Evolutionary conservation across 1,140 invertebrate genomes (phyloP).

Genomic region (Paracyclopina nana): DNA sequence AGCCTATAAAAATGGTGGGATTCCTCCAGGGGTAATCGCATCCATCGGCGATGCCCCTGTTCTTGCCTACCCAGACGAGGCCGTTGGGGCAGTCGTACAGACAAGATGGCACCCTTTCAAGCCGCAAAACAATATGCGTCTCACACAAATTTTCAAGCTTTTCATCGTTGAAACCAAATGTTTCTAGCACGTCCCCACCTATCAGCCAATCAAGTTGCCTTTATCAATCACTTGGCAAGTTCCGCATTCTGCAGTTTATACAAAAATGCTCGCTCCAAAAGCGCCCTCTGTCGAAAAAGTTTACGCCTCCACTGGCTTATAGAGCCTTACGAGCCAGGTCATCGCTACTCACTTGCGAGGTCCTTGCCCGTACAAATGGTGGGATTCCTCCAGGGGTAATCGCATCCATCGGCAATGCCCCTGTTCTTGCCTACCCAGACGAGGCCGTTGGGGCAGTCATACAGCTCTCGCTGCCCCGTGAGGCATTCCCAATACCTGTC

Average conservation of each 20-base stretch:
- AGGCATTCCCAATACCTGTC: conserved; percentile 72
- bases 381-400: conserved; percentile 68
- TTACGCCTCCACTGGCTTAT: no score
- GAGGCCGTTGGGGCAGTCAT: conserved; percentile 71
- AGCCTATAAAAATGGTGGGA: conserved; percentile 52
- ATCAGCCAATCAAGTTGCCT: no score
- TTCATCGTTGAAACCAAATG: no score
- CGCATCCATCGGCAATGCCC: conserved; percentile 63
- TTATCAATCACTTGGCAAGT: no score
- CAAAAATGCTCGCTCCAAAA: no score
- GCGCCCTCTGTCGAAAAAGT: no score
- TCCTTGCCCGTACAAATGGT: conserved; percentile 52
- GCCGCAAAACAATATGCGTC: no score
- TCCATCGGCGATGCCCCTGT: conserved; percentile 59
- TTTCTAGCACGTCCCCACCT: no score
- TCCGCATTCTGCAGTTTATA: no score
- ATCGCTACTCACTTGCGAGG: conserved; percentile 39
- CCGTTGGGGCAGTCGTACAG: conserved; percentile 75
- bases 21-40: conserved; percentile 74
- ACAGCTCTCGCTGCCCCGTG: conserved; percentile 49
- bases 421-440: conserved; percentile 68
- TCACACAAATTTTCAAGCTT: no score
- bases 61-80: conserved; percentile 64
- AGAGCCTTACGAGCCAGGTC: no score
- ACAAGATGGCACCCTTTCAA: no score